Evolutionary conservation across 2,888 invertebrate genomes (phyloP).

Genomic region (Steinernema hermaphroditum): DNA sequence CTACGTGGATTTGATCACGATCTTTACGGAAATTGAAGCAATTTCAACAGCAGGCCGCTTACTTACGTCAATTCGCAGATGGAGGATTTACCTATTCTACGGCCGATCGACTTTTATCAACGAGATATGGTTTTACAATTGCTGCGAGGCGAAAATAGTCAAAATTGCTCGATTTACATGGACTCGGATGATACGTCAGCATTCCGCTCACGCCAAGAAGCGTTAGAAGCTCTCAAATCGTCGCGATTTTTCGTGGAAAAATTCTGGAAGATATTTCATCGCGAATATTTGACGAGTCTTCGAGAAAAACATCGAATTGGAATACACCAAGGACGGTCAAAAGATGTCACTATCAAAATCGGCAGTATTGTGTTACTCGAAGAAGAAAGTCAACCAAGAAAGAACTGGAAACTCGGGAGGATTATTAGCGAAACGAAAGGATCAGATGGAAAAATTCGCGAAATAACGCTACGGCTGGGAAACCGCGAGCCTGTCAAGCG

Average conservation of each 20-base stretch:
- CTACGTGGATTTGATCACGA: conserved; percentile 55
- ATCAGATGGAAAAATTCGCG: neutral
- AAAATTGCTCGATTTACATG: too few species aligned
- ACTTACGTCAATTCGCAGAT: neutral
- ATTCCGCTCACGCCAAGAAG: too few species aligned
- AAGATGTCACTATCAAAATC: neutral
- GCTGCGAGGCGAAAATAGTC: too few species aligned
- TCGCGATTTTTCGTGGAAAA: too few species aligned
- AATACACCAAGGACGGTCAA: neutral
- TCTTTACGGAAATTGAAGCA: neutral
- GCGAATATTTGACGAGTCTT: neutral
- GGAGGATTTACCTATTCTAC: conserved; percentile 23
- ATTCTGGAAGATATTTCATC: too few species aligned
- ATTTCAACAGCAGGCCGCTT: neutral
- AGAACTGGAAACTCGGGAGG: neutral
- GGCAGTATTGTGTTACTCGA: neutral
- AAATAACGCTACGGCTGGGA: neutral
- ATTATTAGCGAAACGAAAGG: too few species aligned
- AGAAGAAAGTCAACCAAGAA: neutral
- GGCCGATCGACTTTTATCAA: too few species aligned
- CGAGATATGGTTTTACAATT: neutral
- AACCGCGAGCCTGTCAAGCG: too few species aligned
- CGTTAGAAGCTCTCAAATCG: too few species aligned
- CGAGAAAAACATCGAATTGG: neutral
- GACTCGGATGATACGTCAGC: too few species aligned